Evolutionary conservation across 2,113 vertebrate genomes (phyloP), one percentile per base, ranked within the genome.

Genomic region (Gallinago jamesoni): DNA sequence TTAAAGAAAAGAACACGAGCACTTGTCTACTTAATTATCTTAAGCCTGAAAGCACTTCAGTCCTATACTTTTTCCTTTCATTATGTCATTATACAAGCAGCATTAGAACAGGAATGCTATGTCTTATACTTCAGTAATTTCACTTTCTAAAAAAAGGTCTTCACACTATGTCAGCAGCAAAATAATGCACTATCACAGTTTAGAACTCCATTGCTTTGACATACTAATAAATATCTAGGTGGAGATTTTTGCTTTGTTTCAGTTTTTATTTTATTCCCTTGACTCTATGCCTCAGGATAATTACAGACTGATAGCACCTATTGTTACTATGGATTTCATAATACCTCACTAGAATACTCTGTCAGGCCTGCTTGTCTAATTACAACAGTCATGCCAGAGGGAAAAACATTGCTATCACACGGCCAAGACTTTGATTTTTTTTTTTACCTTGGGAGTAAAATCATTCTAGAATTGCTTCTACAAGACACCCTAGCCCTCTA

Each of bases 21-120:
- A 89, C 67, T 93, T 89, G 63, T 91, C 94, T 83, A 25, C 76
- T 81, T 93, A 89, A 97, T 96, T 95, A 91, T 50, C 62, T 59
- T n/a, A 30, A 89, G 52, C 69, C 62, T 85, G 75, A 92, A 91
- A 95, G 68, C 47, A 75, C 56, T 92, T 72, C 53, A 68, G 30
- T 25, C 35, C 57, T 68, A 22, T 27, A 50, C 27, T 57, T 83
- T 41, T 73, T 12, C 47, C 48, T 93, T 93, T 94, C 55, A 66
- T 78, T 85, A 41, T 8, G 14, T 33, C 31, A 53, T 56, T 77
- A 86, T 11, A 69, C 74, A 81, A 90, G 43, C 55, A 84, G 60
- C 68, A 43, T 31, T 35, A 50, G 59, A 62, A 76, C n/a, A 84
- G 66, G 30, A 79, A 84, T 17, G 35, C 21, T 3, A 24, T 13